Conservation (phyloP, 2,113 vertebrate species). For the Gymnogyps californianus region DNA sequence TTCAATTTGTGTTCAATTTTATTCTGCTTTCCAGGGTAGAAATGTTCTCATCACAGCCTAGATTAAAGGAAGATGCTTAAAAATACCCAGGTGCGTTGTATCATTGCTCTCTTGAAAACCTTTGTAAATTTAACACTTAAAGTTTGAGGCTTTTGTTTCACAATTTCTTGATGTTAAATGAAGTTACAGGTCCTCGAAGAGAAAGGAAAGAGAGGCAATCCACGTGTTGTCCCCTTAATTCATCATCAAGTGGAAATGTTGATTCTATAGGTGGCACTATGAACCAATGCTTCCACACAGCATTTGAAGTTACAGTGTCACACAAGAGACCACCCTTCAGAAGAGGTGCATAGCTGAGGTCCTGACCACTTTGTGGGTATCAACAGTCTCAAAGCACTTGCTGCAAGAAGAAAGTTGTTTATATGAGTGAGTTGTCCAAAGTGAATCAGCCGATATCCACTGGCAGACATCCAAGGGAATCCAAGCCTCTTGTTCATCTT, state of each 20-base stretch:
- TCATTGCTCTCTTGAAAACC: background rate
- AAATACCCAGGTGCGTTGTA: background rate
- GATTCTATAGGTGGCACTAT: conserved; percentile 9
- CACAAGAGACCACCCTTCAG: background rate
- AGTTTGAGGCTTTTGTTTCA: background rate
- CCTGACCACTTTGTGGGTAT: background rate
- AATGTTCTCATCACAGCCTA: background rate
- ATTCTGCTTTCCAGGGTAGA: background rate
- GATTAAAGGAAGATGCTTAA: background rate
- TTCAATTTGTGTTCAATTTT: background rate
- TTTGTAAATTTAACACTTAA: background rate
- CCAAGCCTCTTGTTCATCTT: background rate
- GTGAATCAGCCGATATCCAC: background rate
- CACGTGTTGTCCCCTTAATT: background rate
- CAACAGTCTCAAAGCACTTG: background rate
- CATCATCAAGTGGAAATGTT: background rate
- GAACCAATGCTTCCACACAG: background rate
- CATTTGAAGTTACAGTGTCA: background rate
- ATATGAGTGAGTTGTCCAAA: background rate
- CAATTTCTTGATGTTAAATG: background rate
- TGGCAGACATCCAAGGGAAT: background rate
- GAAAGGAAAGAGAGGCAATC: background rate
- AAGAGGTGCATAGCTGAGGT: background rate
- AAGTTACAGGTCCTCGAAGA: background rate
- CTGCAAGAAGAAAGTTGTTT: background rate